Evolutionary conservation across 2,888 invertebrate genomes (phyloP).

Genomic region (Masnerella sp.): DNA sequence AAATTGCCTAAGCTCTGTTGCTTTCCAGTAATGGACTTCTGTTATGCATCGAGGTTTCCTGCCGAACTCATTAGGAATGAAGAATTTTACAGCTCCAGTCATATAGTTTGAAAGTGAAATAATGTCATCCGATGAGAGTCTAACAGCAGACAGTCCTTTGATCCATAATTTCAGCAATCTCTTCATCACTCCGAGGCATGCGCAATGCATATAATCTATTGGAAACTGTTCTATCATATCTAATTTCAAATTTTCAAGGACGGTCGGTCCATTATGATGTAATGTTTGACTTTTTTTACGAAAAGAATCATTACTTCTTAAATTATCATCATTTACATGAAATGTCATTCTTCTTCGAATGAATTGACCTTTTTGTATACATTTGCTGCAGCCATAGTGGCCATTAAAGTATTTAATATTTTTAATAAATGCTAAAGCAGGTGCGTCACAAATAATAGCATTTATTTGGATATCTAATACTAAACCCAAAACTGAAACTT

Average conservation of each 20-base stretch:
- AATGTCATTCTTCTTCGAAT: slow-evolving; percentile 14
- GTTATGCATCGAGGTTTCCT: neutral
- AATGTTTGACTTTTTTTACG: neutral
- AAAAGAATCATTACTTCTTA: slow-evolving; percentile 5
- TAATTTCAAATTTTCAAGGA: slow-evolving; percentile 3
- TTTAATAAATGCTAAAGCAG: slow-evolving; percentile 11
- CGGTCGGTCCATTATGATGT: neutral
- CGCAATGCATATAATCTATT: slow-evolving; percentile 10
- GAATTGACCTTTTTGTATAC: neutral
- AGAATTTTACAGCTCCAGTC: neutral
- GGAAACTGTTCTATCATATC: slow-evolving; percentile 7
- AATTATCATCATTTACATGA: neutral
- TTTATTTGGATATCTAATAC: neutral
- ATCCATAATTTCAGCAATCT: slow-evolving; percentile 7
- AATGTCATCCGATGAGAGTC: neutral
- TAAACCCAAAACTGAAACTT: neutral
- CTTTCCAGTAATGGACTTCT: slow-evolving; percentile 5
- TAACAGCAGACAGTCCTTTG: neutral
- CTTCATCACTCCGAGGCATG: neutral
- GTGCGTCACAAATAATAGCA: slow-evolving; percentile 20
- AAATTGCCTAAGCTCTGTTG: slow-evolving; percentile 7
- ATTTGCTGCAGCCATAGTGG: slow-evolving; percentile 6
- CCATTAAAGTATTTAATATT: slow-evolving; percentile 17
- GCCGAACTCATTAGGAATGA: slow-evolving; percentile 11
- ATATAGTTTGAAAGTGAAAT: neutral